Evolutionary conservation across 2,797 vertebrate species (phyloP), one percentile per base, ranked within the genome.

Genomic region (Trichosurus vulpecula): DNA sequence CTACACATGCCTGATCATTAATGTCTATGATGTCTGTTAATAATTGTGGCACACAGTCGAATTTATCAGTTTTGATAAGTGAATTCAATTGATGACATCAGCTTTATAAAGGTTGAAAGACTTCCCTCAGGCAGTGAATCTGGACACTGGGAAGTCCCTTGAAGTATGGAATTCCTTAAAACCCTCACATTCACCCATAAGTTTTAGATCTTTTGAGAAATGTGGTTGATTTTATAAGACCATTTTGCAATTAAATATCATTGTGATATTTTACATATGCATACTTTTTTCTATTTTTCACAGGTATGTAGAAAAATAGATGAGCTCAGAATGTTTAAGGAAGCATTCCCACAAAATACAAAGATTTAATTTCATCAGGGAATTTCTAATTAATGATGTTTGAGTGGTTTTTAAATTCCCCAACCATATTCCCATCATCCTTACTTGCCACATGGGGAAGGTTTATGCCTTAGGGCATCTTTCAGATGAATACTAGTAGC

Each of bases 331-430:
- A 94, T 94, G 94, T 81, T 87, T 0, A 6, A 91, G 92, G 94
- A 94, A 97, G 56, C 56, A 96, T 96, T 81, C 92, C 81, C 52
- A 87, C 47, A 57, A 97, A 95, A 96, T 97, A 92, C 92, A 95
- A 96, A 96, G 47, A 92, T 90, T 97, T 97, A 93, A 98, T 96
- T 98, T 95, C 96, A 93, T 91, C 81, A 52, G 41, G 29, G 96
- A 74, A 95, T 98, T 98, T 98, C 96, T 93, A 93, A 95, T 95
- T 94, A 97, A 97, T 96, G 97, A 96, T 93, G 13, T 91, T 93
- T 47, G 96, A 96, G 96, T 91, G 96, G 90, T 35, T 95, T 97
- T 96, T 92, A 95, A 98, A 97, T 94, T 92, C 94, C 97, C 95
- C 94, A 92, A 27, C 92, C 94, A 95, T 94, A 55, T 81, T 95